Conservation (phyloP, 2,797 vertebrate genomes). For the Lagorchestes hirsutus region DNA sequence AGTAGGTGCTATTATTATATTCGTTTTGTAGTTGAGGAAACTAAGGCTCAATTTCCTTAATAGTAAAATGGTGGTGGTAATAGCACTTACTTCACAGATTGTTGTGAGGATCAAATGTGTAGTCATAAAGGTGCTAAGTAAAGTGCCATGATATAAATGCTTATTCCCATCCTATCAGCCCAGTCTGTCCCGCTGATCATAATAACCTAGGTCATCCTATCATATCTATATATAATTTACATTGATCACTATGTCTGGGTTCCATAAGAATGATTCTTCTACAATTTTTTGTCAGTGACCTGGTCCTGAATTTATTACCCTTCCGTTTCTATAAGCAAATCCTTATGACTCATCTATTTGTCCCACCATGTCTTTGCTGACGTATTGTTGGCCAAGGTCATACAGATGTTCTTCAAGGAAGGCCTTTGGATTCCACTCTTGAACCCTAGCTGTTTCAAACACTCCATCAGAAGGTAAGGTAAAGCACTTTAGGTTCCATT, state of each 20-base stretch:
- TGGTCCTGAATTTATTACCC: neutral
- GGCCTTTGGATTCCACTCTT: neutral
- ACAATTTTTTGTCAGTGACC: neutral
- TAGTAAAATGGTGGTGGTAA: neutral
- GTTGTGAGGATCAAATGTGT: neutral
- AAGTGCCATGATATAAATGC: neutral
- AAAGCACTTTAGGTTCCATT: neutral
- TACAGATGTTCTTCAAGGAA: neutral
- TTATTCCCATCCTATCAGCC: neutral
- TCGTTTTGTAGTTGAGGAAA: too few relatives aligned
- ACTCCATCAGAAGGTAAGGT: neutral
- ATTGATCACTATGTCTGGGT: neutral
- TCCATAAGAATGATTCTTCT: neutral
- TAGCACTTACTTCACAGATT: neutral
- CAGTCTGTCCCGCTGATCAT: neutral
- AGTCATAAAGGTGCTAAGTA: neutral
- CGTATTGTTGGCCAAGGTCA: neutral
- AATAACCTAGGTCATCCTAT: neutral
- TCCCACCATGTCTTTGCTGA: neutral
- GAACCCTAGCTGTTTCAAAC: neutral
- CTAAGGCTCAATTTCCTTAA: neutral
- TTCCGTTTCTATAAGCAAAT: neutral
- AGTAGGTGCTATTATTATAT: too few relatives aligned
- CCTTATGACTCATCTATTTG: neutral
- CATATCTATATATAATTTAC: neutral